phyloP scores from a whole-genome alignment of 2,888 invertebrate genomes.

The Taenaris catops region DNA sequence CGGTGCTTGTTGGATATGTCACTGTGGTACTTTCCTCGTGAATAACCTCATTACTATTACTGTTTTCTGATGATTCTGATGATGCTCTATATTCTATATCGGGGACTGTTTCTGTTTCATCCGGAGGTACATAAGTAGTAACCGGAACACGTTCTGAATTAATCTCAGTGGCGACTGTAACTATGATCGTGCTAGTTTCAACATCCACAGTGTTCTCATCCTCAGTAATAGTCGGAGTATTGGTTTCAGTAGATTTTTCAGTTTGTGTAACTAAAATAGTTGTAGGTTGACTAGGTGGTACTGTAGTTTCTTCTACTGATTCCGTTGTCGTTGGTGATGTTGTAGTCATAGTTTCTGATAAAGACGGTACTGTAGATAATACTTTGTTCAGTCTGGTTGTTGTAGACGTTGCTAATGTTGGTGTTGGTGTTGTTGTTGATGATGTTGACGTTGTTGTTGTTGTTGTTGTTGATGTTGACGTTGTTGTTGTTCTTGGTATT shows the following conservation, averaged over 20 bases:
- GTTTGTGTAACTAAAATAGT: constrained; percentile 19
- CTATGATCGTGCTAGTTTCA: constrained; percentile 41
- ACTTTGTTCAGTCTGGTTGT: too few species aligned
- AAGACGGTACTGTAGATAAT: too few species aligned
- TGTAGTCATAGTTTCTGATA: constrained; percentile 20
- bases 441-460: constrained; percentile 16
- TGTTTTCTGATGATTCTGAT: constrained; percentile 57
- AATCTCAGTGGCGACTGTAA: constrained; percentile 54
- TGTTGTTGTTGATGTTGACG: constrained; percentile 21
- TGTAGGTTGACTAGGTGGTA: constrained; percentile 24
- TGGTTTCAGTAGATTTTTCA: constrained; percentile 13
- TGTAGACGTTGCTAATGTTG: constrained; percentile 9
- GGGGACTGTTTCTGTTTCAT: constrained; percentile 44
- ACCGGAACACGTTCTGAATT: constrained; percentile 38
- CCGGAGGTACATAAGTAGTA: constrained; percentile 26
- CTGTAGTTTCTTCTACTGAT: constrained; percentile 21
- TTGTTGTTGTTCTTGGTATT: constrained; percentile 18
- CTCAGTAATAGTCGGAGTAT: constrained; percentile 27
- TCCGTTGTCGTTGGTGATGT: constrained; percentile 26
- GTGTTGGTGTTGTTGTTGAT: constrained; percentile 22
- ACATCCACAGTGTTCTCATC: constrained; percentile 26
- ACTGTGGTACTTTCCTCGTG: constrained; percentile 32
- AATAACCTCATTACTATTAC: constrained; percentile 58
- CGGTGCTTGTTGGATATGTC: constrained; percentile 27
- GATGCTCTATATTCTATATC: constrained; percentile 30